Percentiles rank a stretch among this genome's conserved stretches.
Evolutionary conservation across 1,140 invertebrate species (phyloP).

Genomic region (Subanguina moxae): DNA sequence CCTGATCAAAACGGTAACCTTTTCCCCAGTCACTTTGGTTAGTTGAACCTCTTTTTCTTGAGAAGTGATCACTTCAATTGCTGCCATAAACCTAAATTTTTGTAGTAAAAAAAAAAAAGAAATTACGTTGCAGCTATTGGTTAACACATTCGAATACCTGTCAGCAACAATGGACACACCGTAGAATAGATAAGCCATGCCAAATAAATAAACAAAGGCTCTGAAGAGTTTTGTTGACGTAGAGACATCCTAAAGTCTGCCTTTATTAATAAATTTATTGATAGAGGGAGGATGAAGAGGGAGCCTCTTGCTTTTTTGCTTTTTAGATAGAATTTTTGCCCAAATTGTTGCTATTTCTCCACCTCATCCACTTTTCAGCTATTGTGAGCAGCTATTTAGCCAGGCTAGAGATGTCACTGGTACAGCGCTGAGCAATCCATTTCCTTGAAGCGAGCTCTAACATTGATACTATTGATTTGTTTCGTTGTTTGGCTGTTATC

Average conservation of each 20-base stretch:
- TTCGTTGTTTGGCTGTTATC: no score
- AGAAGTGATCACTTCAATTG: slow-evolving; percentile 97
- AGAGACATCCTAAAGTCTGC: slow-evolving; percentile 22
- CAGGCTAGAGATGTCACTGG: no score
- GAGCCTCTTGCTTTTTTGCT: no score
- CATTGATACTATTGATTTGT: no score
- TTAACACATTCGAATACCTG: slow-evolving; percentile 35
- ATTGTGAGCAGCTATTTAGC: no score
- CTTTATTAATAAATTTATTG: neutral
- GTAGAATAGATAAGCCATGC: slow-evolving; percentile 63
- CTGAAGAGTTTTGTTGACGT: slow-evolving; percentile 27
- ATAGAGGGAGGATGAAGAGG: neutral
- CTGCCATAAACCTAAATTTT: slow-evolving; percentile 70
- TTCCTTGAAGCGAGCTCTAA: no score
- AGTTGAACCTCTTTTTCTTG: slow-evolving; percentile 64
- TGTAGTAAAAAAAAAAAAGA: neutral
- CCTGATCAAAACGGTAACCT: slow-evolving; percentile 60
- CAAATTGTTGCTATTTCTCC: no score
- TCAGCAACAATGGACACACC: slow-evolving; percentile 64
- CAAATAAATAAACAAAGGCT: slow-evolving; percentile 57
- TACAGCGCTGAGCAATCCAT: no score
- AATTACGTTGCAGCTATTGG: neutral
- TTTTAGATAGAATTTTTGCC: no score
- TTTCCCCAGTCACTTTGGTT: slow-evolving; percentile 60
- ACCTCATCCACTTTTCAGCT: no score